Evolutionary conservation across 2,113 vertebrate species (phyloP), one percentile per base, ranked within the genome.

Genomic region (Poeciliopsis turrubarensis): DNA sequence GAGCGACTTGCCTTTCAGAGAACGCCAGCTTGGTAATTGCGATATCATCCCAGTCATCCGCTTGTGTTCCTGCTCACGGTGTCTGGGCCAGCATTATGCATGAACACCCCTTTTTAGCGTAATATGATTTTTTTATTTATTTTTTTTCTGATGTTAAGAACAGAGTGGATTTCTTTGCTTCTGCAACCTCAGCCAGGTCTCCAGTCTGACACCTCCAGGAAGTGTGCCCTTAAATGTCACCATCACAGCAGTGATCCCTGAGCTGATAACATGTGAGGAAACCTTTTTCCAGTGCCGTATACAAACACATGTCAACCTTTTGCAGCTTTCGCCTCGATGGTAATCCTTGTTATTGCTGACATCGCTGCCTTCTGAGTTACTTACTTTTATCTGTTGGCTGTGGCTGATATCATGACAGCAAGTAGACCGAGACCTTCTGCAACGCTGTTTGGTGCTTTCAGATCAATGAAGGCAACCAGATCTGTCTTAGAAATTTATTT

Each of bases 1-100:
- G 27, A 80, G 17, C 41, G 22, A 75, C 73, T 76, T 61, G 54
- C 51, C 10, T 72, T 65, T 63, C 1, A 5, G n/a, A 65, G 70
- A 44, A 70, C 29, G 72, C 61, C 79, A 68, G 60, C 31, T 70
- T 76, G 61, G 71, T 86, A 64, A 90, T 77, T 81, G 72, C 34
- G 29, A 77, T 75, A 74, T 81, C 73, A 57, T 77, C 65, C n/a
- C 70, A 67, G 71, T 65, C 26, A 70, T 80, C 73, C 60, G 30
- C 81, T 75, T 72, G 31, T 83, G 68, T 60, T 74, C 60, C 47
- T 80, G 73, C 66, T 81, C 65, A 57, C 30, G 31, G 29, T 69
- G 26, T 75, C 57, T 25, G 25, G 26, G 79, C 83, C 73, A 70
- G 39, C 65, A 54, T 69, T 77, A 66, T 60, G 73, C 75, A 60